Conservation (phyloP, 2,888 invertebrate genomes). For the Panopea generosa region DNA sequence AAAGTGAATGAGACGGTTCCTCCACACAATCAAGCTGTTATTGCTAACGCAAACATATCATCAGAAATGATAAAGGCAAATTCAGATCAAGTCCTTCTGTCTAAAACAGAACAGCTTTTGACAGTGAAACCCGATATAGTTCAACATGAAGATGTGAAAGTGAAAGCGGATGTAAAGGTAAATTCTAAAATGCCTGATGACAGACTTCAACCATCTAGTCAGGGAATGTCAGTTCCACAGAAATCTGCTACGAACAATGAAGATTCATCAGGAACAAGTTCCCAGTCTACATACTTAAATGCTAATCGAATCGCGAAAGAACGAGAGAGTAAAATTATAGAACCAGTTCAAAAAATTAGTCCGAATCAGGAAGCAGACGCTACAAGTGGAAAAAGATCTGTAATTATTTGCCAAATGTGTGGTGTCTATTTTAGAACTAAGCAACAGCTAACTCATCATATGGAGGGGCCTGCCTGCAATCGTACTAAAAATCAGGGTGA, state of each 20-base stretch:
- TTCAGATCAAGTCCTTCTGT: constrained; percentile 27
- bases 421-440: constrained; percentile 29
- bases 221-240: too few species aligned
- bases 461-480: not conserved
- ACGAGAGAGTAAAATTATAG: constrained; percentile 29
- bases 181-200: not conserved
- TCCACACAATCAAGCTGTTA: not conserved
- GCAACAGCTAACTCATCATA: constrained; percentile 21
- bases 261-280: not conserved
- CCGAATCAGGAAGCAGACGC: not conserved
- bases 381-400: not conserved
- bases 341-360: not conserved
- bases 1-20: too few species aligned
- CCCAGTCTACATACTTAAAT: constrained; percentile 57
- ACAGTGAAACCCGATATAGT: not conserved
- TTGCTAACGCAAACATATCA: constrained; percentile 1
- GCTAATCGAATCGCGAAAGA: constrained; percentile 59
- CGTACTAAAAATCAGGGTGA: not conserved
- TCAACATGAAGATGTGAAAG: not conserved
- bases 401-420: constrained; percentile 30
- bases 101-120: constrained; percentile 2
- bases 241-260: not conserved
- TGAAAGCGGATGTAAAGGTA: not conserved
- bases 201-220: not conserved
- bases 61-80: not conserved